Evolutionary conservation across 2,888 invertebrate species (phyloP).

Genomic region (Cephus pygmeus): DNA sequence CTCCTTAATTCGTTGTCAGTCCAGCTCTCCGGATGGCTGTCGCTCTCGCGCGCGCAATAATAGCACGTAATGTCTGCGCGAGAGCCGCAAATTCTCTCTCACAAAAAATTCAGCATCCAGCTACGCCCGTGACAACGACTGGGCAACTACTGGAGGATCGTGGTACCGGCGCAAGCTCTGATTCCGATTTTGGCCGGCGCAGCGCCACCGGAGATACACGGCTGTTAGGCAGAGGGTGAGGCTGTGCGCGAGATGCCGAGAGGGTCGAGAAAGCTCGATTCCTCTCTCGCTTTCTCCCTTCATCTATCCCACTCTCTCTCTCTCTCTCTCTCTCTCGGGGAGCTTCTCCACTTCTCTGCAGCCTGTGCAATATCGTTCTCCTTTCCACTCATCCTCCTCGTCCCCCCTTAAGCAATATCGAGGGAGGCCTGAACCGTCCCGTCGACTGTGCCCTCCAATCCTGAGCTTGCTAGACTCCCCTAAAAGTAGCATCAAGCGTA

Average conservation of each 20-base stretch:
- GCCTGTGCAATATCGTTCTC: too few species aligned
- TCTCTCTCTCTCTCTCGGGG: constrained; percentile 9
- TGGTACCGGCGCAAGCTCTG: constrained; percentile 60
- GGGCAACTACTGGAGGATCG: constrained; percentile 58
- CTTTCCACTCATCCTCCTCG: too few species aligned
- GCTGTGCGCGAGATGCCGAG: constrained; percentile 23
- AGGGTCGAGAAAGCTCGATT: constrained; percentile 3
- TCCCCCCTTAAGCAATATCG: too few species aligned
- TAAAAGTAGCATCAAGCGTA: too few species aligned
- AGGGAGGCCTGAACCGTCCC: too few species aligned
- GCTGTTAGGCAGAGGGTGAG: too few species aligned
- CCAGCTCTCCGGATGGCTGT: background rate
- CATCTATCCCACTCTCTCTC: constrained; percentile 8
- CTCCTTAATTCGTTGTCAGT: too few species aligned
- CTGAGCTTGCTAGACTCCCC: too few species aligned
- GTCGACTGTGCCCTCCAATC: too few species aligned
- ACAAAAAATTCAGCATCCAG: constrained; percentile 56
- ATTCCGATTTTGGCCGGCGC: constrained; percentile 53
- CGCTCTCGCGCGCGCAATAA: background rate
- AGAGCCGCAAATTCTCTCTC: constrained; percentile 9
- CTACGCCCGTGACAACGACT: constrained; percentile 64
- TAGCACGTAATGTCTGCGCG: too few species aligned
- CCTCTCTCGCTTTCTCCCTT: constrained; percentile 12
- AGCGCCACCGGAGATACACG: constrained; percentile 46
- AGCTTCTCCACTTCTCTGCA: too few species aligned